A percentile compares a stretch with the other conserved stretches of the same genome.
phyloP scores from a whole-genome alignment of 2,113 vertebrate genomes.

The Hystrix brachyura region DNA sequence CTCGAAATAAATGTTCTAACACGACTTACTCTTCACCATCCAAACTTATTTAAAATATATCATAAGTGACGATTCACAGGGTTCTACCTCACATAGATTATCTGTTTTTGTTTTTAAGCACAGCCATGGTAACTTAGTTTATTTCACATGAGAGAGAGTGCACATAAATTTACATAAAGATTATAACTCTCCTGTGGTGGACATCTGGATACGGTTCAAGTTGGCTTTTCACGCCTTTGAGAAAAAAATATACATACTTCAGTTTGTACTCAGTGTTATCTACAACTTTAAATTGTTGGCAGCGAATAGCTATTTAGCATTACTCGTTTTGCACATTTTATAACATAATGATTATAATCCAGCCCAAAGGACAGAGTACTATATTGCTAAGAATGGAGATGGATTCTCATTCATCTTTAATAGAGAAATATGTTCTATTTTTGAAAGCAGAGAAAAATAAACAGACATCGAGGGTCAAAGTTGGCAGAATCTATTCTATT shows the following conservation, averaged over 20 bases:
- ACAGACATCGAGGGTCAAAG: neutral
- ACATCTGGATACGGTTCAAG: slow-evolving; percentile 55
- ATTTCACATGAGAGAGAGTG: slow-evolving; percentile 1
- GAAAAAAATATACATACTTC: slow-evolving; percentile 1
- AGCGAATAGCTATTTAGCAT: slow-evolving; percentile 65
- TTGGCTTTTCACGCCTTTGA: slow-evolving; percentile 35
- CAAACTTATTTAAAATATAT: neutral
- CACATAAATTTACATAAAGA: slow-evolving; percentile 62
- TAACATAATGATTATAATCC: slow-evolving; percentile 61
- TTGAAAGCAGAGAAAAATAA: slow-evolving; percentile 13
- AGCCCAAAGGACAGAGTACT: slow-evolving; percentile 73
- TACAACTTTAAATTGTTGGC: slow-evolving; percentile 56
- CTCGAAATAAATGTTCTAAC: neutral
- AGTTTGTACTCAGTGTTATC: slow-evolving; percentile 59
- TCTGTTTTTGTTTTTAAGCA: slow-evolving; percentile 46
- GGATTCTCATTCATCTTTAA: slow-evolving; percentile 24
- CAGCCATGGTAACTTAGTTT: neutral
- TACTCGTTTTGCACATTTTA: slow-evolving; percentile 71
- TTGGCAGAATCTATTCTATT: slow-evolving; percentile 48
- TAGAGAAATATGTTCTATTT: slow-evolving; percentile 65
- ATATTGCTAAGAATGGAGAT: slow-evolving; percentile 66
- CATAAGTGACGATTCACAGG: neutral
- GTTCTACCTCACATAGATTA: neutral
- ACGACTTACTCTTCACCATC: neutral
- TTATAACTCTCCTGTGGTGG: neutral